Evolutionary conservation across 2,113 vertebrate species (phyloP).

Genomic region (Plotosus lineatus): DNA sequence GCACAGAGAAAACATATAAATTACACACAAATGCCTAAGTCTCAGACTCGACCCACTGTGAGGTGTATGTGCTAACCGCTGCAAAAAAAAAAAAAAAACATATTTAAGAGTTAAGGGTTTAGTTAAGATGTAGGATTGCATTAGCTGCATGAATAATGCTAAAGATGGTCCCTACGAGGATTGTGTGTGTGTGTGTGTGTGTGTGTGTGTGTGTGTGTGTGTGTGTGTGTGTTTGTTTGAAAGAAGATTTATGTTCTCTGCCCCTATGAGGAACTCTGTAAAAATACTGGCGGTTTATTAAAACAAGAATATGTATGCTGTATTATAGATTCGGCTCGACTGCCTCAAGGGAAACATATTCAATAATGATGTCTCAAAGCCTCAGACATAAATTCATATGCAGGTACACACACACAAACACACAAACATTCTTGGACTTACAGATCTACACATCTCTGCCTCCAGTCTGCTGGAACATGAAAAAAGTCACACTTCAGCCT

Average conservation of each 20-base stretch:
- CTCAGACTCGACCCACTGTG: too few relatives aligned
- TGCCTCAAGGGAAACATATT: conserved; percentile 25
- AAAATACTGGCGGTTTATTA: conserved; percentile 11
- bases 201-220: conserved; percentile 6
- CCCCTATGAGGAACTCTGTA: not conserved
- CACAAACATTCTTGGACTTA: not conserved
- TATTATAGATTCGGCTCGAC: conserved; percentile 25
- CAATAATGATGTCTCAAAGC: conserved; percentile 23
- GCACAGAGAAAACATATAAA: too few relatives aligned
- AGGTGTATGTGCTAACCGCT: too few relatives aligned
- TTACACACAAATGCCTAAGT: too few relatives aligned
- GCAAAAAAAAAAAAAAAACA: too few relatives aligned
- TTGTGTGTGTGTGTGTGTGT: not conserved
- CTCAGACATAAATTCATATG: conserved; percentile 2
- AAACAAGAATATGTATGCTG: conserved; percentile 26
- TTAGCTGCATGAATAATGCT: not conserved
- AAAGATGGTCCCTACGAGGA: not conserved
- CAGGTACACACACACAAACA: not conserved
- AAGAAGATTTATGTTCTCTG: conserved; percentile 16
- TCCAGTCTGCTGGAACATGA: not conserved
- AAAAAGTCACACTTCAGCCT: conserved; percentile 17
- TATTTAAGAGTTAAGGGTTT: not conserved
- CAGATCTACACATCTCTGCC: conserved; percentile 12
- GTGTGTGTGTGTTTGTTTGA: not conserved
- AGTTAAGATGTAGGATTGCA: not conserved